Conservation (phyloP, 2,888 invertebrate species). For the Apodemia duryi region DNA sequence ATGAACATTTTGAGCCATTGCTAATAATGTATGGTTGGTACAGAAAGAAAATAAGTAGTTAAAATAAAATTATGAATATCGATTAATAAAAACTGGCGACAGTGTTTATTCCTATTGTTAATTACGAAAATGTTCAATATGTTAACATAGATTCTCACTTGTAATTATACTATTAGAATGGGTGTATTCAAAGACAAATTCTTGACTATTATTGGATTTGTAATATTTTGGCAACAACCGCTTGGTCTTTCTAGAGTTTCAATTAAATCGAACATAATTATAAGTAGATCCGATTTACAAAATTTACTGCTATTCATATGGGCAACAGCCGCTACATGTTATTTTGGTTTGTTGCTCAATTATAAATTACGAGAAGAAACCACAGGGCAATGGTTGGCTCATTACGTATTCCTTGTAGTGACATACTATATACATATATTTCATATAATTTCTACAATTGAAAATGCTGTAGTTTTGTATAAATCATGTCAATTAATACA, state of each 20-base stretch:
- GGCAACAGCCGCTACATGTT: not conserved
- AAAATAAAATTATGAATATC: too few species aligned
- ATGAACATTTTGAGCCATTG: too few species aligned
- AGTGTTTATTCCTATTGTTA: not conserved
- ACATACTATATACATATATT: not conserved
- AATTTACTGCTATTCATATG: not conserved
- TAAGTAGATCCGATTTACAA: not conserved
- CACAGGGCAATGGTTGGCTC: not conserved
- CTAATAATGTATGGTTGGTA: too few species aligned
- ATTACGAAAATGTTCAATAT: not conserved
- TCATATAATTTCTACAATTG: not conserved
- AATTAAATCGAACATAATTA: not conserved
- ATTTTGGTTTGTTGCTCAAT: constrained; percentile 1
- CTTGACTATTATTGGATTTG: not conserved
- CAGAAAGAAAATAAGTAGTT: too few species aligned
- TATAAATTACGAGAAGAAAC: not conserved
- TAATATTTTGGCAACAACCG: not conserved
- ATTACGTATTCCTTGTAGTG: constrained; percentile 1
- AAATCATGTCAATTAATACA: not conserved
- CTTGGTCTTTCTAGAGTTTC: not conserved
- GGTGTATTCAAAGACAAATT: not conserved
- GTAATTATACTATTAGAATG: not conserved
- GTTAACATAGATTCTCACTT: too few species aligned
- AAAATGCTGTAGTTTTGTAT: not conserved
- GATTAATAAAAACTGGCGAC: too few species aligned